A percentile compares a stretch with the other conserved stretches of the same genome.
Evolutionary conservation across 2,888 invertebrate genomes (phyloP).

Genomic region (Rotaria macrura): DNA sequence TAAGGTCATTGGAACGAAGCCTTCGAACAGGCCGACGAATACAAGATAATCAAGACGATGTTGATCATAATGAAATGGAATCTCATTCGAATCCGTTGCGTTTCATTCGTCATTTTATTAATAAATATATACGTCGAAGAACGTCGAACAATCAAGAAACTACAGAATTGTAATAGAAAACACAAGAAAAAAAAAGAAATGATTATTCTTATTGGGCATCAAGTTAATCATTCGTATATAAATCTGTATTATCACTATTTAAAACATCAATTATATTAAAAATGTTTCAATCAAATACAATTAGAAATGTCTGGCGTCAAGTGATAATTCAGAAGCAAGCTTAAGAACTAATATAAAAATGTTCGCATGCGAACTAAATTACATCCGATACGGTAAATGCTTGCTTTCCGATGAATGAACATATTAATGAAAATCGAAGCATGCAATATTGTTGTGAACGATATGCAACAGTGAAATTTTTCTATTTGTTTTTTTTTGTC

Average conservation of each 20-base stretch:
- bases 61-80: background rate
- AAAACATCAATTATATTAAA: constrained; percentile 47
- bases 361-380: constrained; percentile 49
- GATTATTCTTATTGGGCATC: background rate
- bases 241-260: constrained; percentile 50
- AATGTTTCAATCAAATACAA: constrained; percentile 40
- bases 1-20: background rate
- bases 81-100: background rate
- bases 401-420: constrained; percentile 45
- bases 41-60: background rate
- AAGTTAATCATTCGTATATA: background rate
- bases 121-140: background rate
- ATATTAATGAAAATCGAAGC: constrained; percentile 49
- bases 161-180: background rate
- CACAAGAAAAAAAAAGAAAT: background rate
- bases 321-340: constrained; percentile 46
- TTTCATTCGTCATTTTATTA: background rate
- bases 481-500: background rate
- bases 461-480: background rate
- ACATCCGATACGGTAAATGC: constrained; percentile 49
- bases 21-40: background rate
- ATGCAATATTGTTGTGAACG: constrained; percentile 49
- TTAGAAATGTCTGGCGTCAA: constrained; percentile 46
- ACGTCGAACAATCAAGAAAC: background rate
- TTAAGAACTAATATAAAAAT: constrained; percentile 51